phyloP scores from a whole-genome alignment of 2,888 invertebrate genomes.

The Trichogramma evanescens region DNA sequence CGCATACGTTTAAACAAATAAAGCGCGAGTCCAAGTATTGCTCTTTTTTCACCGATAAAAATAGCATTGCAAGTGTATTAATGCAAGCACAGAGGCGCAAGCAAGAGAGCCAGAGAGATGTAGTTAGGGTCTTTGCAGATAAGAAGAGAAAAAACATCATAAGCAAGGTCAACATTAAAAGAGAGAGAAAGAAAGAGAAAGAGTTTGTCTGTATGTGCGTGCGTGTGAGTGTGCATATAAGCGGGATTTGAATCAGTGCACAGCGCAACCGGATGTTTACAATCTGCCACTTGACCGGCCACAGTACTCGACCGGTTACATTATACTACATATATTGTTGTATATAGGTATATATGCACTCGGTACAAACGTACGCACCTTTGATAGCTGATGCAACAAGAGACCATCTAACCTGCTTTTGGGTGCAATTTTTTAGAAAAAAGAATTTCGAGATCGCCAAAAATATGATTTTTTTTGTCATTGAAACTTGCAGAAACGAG shows the following conservation, averaged over 20 bases:
- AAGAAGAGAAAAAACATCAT: not conserved
- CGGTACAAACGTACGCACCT: not conserved
- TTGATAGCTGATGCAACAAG: too few species aligned
- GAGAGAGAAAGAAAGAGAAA: not conserved
- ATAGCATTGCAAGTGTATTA: too few species aligned
- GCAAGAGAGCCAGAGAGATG: constrained; percentile 3
- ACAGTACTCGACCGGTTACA: constrained; percentile 25
- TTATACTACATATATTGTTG: constrained; percentile 4
- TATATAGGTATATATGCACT: not conserved
- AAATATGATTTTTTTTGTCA: too few species aligned
- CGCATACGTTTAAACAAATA: too few species aligned
- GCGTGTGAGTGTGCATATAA: not conserved
- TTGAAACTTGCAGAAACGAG: too few species aligned
- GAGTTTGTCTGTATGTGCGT: not conserved
- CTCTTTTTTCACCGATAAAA: too few species aligned
- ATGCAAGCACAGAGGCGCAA: not conserved
- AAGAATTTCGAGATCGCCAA: too few species aligned
- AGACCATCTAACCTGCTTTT: too few species aligned
- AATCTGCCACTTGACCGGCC: constrained; percentile 40
- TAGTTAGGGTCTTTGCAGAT: too few species aligned
- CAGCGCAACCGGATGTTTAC: constrained; percentile 38
- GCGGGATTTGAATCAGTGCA: not conserved
- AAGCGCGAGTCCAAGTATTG: too few species aligned
- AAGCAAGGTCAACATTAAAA: not conserved
- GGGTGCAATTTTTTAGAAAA: too few species aligned